These are phyloP conservation scores for Crioceris asparagi DNA, from an alignment of 2,888 invertebrate genomes.

Conservation along the genomic window DNA sequence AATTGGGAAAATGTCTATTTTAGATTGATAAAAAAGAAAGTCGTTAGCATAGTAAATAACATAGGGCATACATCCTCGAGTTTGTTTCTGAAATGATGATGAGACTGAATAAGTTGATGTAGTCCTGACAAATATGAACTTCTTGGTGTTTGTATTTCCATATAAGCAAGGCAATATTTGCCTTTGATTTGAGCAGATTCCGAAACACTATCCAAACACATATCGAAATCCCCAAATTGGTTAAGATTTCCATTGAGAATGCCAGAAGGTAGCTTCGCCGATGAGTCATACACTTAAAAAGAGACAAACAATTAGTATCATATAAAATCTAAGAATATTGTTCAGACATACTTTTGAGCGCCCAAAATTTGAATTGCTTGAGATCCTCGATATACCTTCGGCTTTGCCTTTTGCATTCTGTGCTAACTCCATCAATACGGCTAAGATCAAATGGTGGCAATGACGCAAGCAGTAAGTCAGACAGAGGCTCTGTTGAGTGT, in stretches of 20 bases:
- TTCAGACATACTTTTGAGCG: conserved; percentile 34
- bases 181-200: conserved; percentile 39
- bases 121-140: conserved; percentile 41
- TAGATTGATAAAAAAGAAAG: background rate
- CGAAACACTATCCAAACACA: conserved; percentile 29
- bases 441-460: conserved; percentile 34
- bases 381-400: conserved; percentile 29
- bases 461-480: conserved; percentile 25
- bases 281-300: conserved; percentile 36
- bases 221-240: conserved; percentile 37
- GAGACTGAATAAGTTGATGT: conserved; percentile 47
- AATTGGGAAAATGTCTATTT: background rate
- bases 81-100: conserved; percentile 53
- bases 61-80: conserved; percentile 52
- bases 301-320: background rate
- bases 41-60: conserved; percentile 2
- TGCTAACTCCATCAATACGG: conserved; percentile 26
- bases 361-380: conserved; percentile 34
- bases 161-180: conserved; percentile 54
- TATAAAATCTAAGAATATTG: conserved; percentile 1
- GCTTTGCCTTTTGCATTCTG: conserved; percentile 30
- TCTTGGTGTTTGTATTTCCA: conserved; percentile 41
- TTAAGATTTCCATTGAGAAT: conserved; percentile 36
- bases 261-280: conserved; percentile 37
- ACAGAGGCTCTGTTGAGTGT: conserved; percentile 24